These are phyloP conservation scores for Pangasius macronema DNA, from an alignment of 2,797 vertebrate species.

Conservation along the genomic window DNA sequence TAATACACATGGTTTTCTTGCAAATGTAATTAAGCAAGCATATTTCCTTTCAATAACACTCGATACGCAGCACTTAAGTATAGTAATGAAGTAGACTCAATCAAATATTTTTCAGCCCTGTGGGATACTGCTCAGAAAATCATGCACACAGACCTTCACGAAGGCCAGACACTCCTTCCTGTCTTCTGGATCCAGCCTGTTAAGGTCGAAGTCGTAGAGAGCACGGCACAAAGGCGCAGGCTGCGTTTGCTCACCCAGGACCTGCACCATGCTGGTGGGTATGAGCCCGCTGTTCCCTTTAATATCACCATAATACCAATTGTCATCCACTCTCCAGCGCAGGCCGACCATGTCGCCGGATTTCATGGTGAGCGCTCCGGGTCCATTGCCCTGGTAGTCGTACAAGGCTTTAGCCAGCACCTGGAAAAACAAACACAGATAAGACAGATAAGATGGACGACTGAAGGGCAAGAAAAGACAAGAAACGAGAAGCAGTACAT, in stretches of 20 bases:
- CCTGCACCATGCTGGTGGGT: conserved; percentile 72
- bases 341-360: conserved; percentile 75
- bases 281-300: conserved; percentile 72
- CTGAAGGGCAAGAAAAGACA: background rate
- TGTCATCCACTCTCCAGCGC: conserved; percentile 80
- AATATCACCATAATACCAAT: conserved; percentile 78
- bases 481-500: background rate
- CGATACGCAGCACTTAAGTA: background rate
- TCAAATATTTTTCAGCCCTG: background rate
- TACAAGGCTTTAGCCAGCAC: conserved; percentile 76
- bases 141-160: conserved; percentile 76
- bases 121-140: background rate
- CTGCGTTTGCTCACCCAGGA: conserved; percentile 75
- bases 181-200: conserved; percentile 74
- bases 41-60: background rate
- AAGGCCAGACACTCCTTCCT: conserved; percentile 81
- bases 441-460: background rate
- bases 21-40: background rate
- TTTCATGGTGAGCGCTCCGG: conserved; percentile 77
- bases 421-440: conserved; percentile 65
- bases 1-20: no score
- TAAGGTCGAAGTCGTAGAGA: conserved; percentile 81
- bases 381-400: conserved; percentile 74
- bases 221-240: conserved; percentile 80
- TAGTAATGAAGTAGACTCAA: background rate